Conservation (phyloP, 2,797 vertebrate genomes). For the Myotis daubentonii region DNA sequence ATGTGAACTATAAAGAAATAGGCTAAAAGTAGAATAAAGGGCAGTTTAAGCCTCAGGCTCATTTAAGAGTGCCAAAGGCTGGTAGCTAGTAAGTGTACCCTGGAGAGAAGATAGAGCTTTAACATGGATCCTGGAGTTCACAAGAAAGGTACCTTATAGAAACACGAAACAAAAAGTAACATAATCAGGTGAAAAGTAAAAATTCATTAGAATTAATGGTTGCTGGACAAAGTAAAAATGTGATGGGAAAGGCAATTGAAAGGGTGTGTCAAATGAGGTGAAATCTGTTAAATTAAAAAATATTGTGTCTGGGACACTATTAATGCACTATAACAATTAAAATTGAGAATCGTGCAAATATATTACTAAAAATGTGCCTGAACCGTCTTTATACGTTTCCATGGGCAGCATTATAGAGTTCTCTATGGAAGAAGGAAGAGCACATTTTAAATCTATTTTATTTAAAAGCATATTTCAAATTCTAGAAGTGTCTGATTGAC, state of each 20-base stretch:
- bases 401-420: not conserved
- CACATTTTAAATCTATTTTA: not conserved
- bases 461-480: not conserved
- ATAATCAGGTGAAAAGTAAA: not conserved
- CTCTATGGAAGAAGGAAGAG: not conserved
- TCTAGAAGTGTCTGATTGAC: not conserved
- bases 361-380: not conserved
- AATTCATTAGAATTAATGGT: not conserved
- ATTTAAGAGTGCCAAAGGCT: not conserved
- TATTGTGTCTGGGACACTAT: not conserved
- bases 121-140: not conserved
- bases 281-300: not conserved
- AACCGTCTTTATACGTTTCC: not conserved
- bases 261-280: not conserved
- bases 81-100: not conserved
- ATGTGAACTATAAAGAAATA: not conserved
- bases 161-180: not conserved
- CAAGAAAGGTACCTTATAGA: not conserved
- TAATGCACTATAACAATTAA: not conserved
- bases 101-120: not conserved
- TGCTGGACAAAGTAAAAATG: not conserved
- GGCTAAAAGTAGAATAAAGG: not conserved
- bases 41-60: not conserved
- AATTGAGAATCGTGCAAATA: not conserved
- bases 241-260: not conserved